Percentiles rank a stretch among this genome's conserved stretches.
Conservation (phyloP, 2,888 invertebrate species). For the Watsonalla cultraria region DNA sequence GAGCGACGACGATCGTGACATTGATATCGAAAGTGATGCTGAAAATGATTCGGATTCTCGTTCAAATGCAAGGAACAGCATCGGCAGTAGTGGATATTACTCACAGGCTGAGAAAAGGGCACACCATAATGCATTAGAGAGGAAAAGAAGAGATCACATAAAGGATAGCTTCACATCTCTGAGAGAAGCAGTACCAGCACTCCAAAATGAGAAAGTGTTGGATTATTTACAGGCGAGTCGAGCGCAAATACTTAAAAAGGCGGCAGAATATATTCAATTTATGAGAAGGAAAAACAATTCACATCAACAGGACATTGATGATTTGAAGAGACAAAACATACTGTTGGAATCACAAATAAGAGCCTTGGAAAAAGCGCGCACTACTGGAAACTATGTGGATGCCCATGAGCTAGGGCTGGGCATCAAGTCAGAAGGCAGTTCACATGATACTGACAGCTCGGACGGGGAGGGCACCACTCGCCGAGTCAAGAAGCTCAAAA, state of each 20-base stretch:
- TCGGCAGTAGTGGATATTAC: conserved; percentile 83
- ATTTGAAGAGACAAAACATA: conserved; percentile 93
- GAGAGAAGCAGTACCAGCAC: conserved; percentile 94
- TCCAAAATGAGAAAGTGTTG: conserved; percentile 95
- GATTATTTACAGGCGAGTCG: conserved; percentile 86
- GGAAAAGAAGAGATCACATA: conserved; percentile 98
- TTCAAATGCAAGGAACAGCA: conserved; percentile 80
- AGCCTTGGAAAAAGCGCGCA: conserved; percentile 88
- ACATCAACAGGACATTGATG: conserved; percentile 97
- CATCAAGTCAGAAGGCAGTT: conserved; percentile 74
- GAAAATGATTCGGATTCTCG: conserved; percentile 89
- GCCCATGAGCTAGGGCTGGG: conserved; percentile 66
- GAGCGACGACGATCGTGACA: conserved; percentile 97
- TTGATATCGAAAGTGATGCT: conserved; percentile 96
- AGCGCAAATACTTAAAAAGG: conserved; percentile 98
- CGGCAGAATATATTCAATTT: conserved; percentile 97
- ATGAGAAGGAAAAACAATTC: conserved; percentile 96
- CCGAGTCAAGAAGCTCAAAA: conserved; percentile 84
- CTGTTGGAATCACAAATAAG: conserved; percentile 93
- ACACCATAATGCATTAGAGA: conserved; percentile 98
- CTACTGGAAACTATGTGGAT: conserved; percentile 84
- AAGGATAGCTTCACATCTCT: conserved; percentile 98
- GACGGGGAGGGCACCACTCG: conserved; percentile 77
- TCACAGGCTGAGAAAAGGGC: conserved; percentile 97
- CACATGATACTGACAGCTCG: conserved; percentile 79